Conservation (phyloP, 2,888 invertebrate species). For the Chironomus riparius region DNA sequence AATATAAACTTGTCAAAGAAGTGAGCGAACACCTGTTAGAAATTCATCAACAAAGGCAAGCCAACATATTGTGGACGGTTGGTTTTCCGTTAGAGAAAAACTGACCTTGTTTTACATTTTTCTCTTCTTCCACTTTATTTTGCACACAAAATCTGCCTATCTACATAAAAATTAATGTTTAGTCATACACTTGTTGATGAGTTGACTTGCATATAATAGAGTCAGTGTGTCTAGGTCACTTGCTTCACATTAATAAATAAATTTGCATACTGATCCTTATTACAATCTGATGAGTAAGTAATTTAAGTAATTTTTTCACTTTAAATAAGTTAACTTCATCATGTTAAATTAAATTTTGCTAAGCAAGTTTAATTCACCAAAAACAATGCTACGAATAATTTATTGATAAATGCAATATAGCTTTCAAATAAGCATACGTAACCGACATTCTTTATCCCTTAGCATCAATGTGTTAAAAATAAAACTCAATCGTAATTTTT, state of each 20-base stretch:
- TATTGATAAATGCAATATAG: too few species aligned
- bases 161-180: not conserved
- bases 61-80: too few species aligned
- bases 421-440: too few species aligned
- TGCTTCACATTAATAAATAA: not conserved
- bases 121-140: not conserved
- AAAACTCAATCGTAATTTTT: not conserved
- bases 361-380: too few species aligned
- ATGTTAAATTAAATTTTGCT: too few species aligned
- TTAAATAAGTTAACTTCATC: too few species aligned
- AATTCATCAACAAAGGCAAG: not conserved
- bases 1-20: not conserved
- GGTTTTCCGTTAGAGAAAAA: too few species aligned
- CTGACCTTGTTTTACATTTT: not conserved
- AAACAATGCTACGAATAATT: too few species aligned
- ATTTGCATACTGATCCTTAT: not conserved
- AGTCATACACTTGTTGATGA: not conserved
- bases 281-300: not conserved
- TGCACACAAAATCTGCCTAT: not conserved
- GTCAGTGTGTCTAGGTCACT: not conserved
- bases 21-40: not conserved
- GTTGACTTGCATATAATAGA: not conserved
- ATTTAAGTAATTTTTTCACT: not conserved
- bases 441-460: slow-evolving; percentile 12
- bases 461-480: slow-evolving; percentile 1